Evolutionary conservation across 2,797 vertebrate species (phyloP).

Genomic region (Parauchenoglanis ngamensis): DNA sequence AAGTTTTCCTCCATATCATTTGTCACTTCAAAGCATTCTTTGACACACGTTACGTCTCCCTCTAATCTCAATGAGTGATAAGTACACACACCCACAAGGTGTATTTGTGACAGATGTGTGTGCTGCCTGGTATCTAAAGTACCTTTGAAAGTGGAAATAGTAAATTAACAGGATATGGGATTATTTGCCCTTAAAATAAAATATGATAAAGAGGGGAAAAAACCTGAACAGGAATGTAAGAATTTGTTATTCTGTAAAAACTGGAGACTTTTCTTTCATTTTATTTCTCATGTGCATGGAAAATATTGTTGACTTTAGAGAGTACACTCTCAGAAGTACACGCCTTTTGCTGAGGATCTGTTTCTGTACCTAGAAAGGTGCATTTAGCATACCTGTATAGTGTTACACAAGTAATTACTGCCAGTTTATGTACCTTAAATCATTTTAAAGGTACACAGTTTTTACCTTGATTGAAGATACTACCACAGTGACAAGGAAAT

Average conservation of each 20-base stretch:
- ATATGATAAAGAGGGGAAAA: background rate
- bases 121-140: background rate
- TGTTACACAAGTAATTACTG: background rate
- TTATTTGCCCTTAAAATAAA: background rate
- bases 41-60: slow-evolving; percentile 60
- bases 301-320: background rate
- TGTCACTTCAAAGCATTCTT: slow-evolving; percentile 77
- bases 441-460: background rate
- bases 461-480: background rate
- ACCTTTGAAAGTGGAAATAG: background rate
- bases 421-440: background rate
- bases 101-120: background rate
- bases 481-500: background rate
- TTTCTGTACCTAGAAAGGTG: background rate
- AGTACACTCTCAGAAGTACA: background rate
- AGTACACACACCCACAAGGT: slow-evolving; percentile 3
- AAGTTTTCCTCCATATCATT: slow-evolving; percentile 67
- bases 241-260: background rate
- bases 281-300: background rate
- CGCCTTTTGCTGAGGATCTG: background rate
- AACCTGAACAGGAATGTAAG: background rate
- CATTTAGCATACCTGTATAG: background rate
- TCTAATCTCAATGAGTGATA: slow-evolving; percentile 61
- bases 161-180: background rate
- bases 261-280: background rate